A percentile compares a stretch with the other conserved stretches of the same genome.
phyloP scores from a whole-genome alignment of 2,113 vertebrate species.

The Poeciliopsis turrubarensis region DNA sequence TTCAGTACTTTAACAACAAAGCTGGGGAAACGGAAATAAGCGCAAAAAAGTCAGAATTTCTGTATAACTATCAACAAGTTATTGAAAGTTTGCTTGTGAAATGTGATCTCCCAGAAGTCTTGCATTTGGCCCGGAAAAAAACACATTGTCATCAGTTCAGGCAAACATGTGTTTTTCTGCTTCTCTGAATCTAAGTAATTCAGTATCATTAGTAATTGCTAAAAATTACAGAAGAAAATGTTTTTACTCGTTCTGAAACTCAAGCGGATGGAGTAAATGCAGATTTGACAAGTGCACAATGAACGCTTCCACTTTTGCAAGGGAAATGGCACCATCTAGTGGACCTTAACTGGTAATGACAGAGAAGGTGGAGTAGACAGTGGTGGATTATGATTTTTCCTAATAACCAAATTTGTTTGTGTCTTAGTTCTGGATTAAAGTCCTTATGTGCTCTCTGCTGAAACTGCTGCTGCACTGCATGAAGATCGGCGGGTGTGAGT shows the following conservation, averaged over 20 bases:
- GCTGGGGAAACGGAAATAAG: background rate
- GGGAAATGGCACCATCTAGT: slow-evolving; percentile 60
- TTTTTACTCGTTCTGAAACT: no score
- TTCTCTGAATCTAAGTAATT: background rate
- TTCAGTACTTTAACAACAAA: no score
- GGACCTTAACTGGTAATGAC: slow-evolving; percentile 5
- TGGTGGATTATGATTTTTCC: slow-evolving; percentile 9
- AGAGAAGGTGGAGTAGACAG: slow-evolving; percentile 5
- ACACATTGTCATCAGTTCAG: background rate
- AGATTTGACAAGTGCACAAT: background rate
- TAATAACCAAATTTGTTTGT: slow-evolving; percentile 15
- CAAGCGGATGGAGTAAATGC: background rate
- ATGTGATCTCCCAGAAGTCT: background rate
- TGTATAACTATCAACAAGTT: no score
- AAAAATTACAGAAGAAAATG: no score
- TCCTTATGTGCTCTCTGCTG: background rate
- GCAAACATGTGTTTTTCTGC: background rate
- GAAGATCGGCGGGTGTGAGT: background rate
- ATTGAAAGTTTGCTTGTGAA: background rate
- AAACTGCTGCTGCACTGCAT: slow-evolving; percentile 11
- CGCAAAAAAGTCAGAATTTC: background rate
- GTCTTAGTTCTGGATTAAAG: slow-evolving; percentile 13
- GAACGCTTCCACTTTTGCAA: background rate
- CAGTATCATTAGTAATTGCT: background rate
- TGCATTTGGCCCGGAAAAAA: background rate